Evolutionary conservation across 2,888 invertebrate species (phyloP).

Genomic region (Zaprionus lineosus): DNA sequence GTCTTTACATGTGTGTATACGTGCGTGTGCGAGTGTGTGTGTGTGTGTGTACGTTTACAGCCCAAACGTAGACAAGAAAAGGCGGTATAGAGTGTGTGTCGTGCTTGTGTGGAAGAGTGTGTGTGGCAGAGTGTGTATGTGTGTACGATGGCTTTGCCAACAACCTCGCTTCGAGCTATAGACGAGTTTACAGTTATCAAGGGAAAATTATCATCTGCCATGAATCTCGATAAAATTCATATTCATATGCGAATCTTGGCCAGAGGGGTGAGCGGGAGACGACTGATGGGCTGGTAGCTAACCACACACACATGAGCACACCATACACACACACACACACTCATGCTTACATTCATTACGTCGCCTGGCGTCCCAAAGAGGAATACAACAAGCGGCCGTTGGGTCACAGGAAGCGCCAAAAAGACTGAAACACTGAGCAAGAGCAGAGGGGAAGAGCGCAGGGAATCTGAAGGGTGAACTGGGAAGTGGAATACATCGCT

Average conservation of each 20-base stretch:
- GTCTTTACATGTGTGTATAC: background rate
- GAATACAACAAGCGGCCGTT: conserved; percentile 57
- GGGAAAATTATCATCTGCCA: conserved; percentile 83
- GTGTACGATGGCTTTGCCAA: conserved; percentile 38
- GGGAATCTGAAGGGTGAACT: background rate
- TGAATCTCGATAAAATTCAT: conserved; percentile 78
- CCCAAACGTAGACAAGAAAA: conserved; percentile 25
- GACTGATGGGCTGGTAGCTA: conserved; percentile 51
- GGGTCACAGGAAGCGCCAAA: conserved; percentile 63
- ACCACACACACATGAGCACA: conserved; percentile 74
- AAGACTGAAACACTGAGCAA: too few species aligned
- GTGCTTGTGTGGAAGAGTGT: background rate
- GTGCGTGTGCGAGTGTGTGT: conserved; percentile 11
- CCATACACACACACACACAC: conserved; percentile 33
- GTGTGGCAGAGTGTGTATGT: conserved; percentile 14
- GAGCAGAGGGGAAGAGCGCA: background rate
- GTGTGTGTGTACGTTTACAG: conserved; percentile 23
- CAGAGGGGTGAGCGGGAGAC: conserved; percentile 4
- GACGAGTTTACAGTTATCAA: conserved; percentile 81
- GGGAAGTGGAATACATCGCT: background rate
- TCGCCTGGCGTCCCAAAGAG: conserved; percentile 71
- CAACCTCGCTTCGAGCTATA: conserved; percentile 82
- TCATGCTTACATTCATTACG: conserved; percentile 62
- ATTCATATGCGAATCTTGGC: conserved; percentile 66
- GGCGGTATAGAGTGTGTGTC: background rate